A percentile compares a stretch with the other conserved stretches of the same genome.
phyloP scores from a whole-genome alignment of 2,888 invertebrate genomes.

The Cyaniris semiargus region DNA sequence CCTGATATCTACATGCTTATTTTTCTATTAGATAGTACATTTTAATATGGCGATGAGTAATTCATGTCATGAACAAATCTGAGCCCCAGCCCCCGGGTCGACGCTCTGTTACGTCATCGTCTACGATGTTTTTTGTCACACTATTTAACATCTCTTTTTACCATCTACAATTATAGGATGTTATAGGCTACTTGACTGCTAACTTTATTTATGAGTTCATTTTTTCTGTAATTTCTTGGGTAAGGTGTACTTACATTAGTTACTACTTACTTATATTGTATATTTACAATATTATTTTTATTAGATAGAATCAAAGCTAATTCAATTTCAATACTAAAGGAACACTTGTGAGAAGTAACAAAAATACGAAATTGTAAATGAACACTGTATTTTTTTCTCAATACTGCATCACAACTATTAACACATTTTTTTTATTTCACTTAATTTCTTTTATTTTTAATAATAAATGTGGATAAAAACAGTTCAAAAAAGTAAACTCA shows the following conservation, averaged over 20 bases:
- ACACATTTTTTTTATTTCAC: no score
- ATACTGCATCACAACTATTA: no score
- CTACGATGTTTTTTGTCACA: conserved; percentile 35
- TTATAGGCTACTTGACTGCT: not conserved
- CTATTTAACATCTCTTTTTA: conserved; percentile 29
- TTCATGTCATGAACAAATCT: conserved; percentile 59
- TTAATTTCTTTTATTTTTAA: no score
- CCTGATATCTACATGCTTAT: not conserved
- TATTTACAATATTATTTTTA: not conserved
- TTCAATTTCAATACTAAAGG: not conserved
- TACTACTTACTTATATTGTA: not conserved
- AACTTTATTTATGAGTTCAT: conserved; percentile 6
- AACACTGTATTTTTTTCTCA: no score
- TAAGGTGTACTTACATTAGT: not conserved
- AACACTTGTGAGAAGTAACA: not conserved
- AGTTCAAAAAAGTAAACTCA: not conserved
- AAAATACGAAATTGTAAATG: not conserved
- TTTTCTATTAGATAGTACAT: conserved; percentile 33
- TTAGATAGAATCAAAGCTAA: no score
- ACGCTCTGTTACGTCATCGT: conserved; percentile 66
- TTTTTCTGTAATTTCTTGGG: not conserved
- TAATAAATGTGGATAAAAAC: not conserved
- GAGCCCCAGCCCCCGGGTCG: conserved; percentile 56
- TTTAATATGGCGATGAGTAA: conserved; percentile 47
- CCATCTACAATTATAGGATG: conserved; percentile 4